A percentile compares a stretch with the other conserved stretches of the same genome.
Evolutionary conservation across 2,797 vertebrate species (phyloP).

Genomic region (Ispidina lecontei): DNA sequence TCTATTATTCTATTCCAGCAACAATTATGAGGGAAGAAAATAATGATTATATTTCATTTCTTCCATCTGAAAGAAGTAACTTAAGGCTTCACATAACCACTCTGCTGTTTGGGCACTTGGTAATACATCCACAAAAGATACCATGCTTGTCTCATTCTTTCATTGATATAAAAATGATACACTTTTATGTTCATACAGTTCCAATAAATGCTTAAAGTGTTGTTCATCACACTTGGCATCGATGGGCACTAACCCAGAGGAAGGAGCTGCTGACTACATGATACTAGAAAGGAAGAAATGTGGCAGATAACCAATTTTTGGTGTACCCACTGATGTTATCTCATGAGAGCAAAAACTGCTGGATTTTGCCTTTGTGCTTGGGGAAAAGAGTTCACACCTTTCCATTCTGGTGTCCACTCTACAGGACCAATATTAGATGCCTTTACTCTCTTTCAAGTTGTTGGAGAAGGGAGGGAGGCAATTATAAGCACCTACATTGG

Average conservation of each 20-base stretch:
- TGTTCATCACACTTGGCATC: background rate
- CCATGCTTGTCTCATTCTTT: background rate
- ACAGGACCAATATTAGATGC: background rate
- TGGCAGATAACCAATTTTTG: constrained; percentile 8
- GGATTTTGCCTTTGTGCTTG: background rate
- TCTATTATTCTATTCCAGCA: background rate
- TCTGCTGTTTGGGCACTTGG: background rate
- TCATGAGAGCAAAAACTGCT: background rate
- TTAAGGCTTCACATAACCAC: background rate
- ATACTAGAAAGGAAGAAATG: background rate
- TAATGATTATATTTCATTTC: background rate
- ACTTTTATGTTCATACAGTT: background rate
- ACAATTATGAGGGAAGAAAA: background rate
- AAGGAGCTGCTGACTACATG: constrained; percentile 19
- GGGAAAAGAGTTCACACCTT: background rate
- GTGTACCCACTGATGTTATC: background rate
- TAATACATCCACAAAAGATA: background rate
- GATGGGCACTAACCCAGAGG: background rate
- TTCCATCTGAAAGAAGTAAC: background rate
- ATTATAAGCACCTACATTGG: background rate
- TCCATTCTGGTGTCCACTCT: background rate
- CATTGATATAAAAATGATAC: background rate
- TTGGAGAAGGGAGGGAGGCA: background rate
- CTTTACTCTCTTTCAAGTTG: background rate
- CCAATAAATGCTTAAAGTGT: background rate